Base-by-base conservation (phyloP, 2,113 vertebrate genomes). In the Fulica atra region DNA sequence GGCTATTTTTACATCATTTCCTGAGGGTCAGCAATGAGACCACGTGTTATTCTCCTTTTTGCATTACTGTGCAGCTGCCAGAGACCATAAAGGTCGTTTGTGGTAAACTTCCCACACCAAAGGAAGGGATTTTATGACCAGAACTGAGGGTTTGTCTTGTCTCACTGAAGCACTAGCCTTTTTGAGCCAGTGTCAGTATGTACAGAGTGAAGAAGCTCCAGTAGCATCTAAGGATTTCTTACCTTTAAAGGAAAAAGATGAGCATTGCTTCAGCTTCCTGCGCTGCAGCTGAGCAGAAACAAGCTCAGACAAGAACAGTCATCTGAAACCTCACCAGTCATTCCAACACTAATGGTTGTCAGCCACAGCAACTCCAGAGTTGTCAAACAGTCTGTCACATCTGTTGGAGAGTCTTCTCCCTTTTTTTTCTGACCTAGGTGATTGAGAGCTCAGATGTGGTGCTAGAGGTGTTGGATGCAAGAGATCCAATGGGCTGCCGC, bases 391-490 rank as follows among this genome's bases (percentile, higher is more conserved):
- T 48, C 60, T 71, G 66, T 31, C 44, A 12, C 51, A 14, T 19
- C 40, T n/a, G 36, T 9, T 53, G 78, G 23, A 21, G 38, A 71
- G 51, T 53, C 24, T 72, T 83, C 26, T 84, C 29, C 80, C 33
- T 53, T 68, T 51, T 68, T 20, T 92, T 50, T 44, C 65, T 70
- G 10, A 15, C 21, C 36, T 79, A 99, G 99, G 99, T 99, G 29
- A 98, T 99, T 15, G 98, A 99, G 73, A 97, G 98, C 20, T 99
- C 99, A 24, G 99, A 99, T 91, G 98, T 99, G 26, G 82, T 99
- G 48, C 74, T 99, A 42, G 98, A 99, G 96, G 98, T 99, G 71
- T 96, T 99, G n/a, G 99, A 99, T 97, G 99, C 99, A 64, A 98
- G 99, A 92, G 99, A 99, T 91, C 99, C 99, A 33, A 95, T 98